phyloP scores from a whole-genome alignment of 2,113 vertebrate genomes.

The Erythrolamprus reginae region DNA sequence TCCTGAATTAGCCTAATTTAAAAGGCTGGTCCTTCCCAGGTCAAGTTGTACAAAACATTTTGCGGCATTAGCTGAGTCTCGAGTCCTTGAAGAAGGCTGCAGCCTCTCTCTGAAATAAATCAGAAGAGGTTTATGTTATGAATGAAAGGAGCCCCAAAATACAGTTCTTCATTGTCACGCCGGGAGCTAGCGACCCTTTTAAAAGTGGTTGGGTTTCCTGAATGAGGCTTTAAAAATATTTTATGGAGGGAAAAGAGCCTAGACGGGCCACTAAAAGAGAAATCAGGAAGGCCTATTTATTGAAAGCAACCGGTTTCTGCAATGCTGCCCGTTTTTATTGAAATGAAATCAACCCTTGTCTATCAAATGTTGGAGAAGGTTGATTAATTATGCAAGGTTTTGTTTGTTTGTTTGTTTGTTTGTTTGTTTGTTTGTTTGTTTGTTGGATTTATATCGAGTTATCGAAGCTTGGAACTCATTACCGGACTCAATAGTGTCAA shows the following conservation, averaged over 20 bases:
- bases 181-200: conserved; percentile 56
- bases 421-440: no score
- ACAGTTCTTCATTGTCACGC: conserved; percentile 51
- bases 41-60: conserved; percentile 64
- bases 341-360: not conserved
- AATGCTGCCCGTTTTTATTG: conserved; percentile 3
- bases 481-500: no score
- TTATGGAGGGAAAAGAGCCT: conserved; percentile 36
- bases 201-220: conserved; percentile 48
- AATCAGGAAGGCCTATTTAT: not conserved
- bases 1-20: conserved; percentile 68
- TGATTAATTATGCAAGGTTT: not conserved
- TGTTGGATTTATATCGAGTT: no score
- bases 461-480: no score
- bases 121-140: conserved; percentile 65
- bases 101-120: conserved; percentile 58
- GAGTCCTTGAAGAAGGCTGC: conserved; percentile 54
- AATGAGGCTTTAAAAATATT: conserved; percentile 46
- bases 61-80: conserved; percentile 50
- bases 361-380: not conserved
- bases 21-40: conserved; percentile 66
- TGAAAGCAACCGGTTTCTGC: conserved; percentile 33
- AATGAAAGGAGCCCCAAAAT: conserved; percentile 65
- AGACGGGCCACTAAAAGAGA: conserved; percentile 37
- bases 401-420: no score